A percentile compares a stretch with the other conserved stretches of the same genome.
Evolutionary conservation across 2,113 vertebrate genomes (phyloP).

Genomic region (Rhinolophus sinicus): DNA sequence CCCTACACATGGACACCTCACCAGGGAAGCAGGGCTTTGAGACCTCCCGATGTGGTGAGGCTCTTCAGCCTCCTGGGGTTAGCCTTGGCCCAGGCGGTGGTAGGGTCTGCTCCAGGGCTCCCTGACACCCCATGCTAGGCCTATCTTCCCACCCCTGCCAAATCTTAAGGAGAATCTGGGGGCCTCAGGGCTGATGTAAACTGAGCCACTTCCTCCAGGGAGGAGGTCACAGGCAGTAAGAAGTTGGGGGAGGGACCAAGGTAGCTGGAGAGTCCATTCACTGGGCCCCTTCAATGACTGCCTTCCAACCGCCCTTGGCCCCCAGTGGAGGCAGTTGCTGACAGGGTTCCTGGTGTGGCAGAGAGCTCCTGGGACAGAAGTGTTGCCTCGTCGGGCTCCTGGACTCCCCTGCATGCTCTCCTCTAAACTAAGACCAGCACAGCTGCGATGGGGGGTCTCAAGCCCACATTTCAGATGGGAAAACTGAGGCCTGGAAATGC

Average conservation of each 20-base stretch:
- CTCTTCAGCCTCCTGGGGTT: neutral
- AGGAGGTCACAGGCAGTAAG: neutral
- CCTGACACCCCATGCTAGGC: neutral
- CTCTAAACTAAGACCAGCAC: neutral
- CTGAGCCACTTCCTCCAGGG: neutral
- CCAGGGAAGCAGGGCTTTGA: neutral
- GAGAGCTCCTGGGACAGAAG: neutral
- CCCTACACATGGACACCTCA: rapidly evolving
- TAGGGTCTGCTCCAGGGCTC: neutral
- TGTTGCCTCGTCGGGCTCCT: rapidly evolving
- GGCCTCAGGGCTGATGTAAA: neutral
- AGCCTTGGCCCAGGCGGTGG: neutral
- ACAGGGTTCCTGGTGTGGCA: rapidly evolving
- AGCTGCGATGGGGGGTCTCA: neutral
- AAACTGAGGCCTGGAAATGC: neutral
- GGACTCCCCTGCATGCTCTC: neutral
- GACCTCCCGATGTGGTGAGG: neutral
- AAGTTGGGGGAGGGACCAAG: neutral
- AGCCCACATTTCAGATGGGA: neutral
- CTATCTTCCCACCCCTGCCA: neutral
- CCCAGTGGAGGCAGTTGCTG: neutral
- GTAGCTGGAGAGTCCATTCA: too few relatives aligned
- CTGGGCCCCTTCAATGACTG: neutral
- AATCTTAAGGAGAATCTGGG: neutral
- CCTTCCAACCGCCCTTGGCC: neutral